Percentiles rank a stretch among this genome's conserved stretches.
Evolutionary conservation across 2,113 vertebrate species (phyloP).

Genomic region (Oostethus manadensis): DNA sequence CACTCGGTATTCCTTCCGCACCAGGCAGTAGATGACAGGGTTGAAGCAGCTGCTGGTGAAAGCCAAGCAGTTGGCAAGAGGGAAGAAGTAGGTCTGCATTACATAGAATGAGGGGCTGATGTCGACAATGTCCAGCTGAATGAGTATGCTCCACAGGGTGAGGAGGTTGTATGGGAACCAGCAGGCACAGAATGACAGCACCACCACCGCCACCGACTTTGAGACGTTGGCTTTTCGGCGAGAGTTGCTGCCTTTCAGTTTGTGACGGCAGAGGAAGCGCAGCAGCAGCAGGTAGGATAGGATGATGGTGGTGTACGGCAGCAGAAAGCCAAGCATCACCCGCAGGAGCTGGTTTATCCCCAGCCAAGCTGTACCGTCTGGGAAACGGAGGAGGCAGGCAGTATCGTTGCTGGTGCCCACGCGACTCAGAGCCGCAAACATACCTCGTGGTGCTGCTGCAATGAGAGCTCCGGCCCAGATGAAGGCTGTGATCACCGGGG

Average conservation of each 20-base stretch:
- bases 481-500: conserved; percentile 44
- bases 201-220: conserved; percentile 67
- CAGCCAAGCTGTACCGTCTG: conserved; percentile 61
- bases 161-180: conserved; percentile 76
- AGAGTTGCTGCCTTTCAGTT: conserved; percentile 48
- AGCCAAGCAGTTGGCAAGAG: conserved; percentile 71
- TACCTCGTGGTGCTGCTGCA: conserved; percentile 54
- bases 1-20: conserved; percentile 65
- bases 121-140: conserved; percentile 65
- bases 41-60: conserved; percentile 75
- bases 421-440: conserved; percentile 58
- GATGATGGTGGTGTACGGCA: conserved; percentile 66
- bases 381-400: conserved; percentile 71
- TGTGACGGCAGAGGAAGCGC: conserved; percentile 66
- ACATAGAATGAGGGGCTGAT: conserved; percentile 59
- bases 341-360: conserved; percentile 71
- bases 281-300: conserved; percentile 70
- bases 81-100: conserved; percentile 72
- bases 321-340: conserved; percentile 66
- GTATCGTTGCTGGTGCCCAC: conserved; percentile 61
- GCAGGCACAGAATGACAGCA: conserved; percentile 71
- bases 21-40: conserved; percentile 74
- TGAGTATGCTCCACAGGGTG: conserved; percentile 64
- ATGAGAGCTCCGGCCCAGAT: conserved; percentile 64
- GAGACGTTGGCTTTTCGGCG: conserved; percentile 57